phyloP scores from a whole-genome alignment of 2,113 vertebrate species.

The Chaetodon auriga region DNA sequence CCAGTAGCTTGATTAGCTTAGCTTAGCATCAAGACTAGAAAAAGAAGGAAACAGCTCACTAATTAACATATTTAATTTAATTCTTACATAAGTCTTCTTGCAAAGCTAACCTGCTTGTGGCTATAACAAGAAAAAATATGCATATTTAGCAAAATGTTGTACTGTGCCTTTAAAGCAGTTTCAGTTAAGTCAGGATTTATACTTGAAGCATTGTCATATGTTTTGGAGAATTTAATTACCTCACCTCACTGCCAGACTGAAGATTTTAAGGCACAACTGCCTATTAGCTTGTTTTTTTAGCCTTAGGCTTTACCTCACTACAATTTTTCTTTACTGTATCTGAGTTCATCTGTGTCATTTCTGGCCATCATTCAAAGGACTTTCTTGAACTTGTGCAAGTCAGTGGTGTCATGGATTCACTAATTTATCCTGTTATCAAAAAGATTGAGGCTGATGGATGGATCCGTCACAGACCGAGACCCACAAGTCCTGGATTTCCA shows the following conservation, averaged over 20 bases:
- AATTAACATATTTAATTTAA: too few relatives aligned
- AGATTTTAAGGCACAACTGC: background rate
- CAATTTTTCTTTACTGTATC: background rate
- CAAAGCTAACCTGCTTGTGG: too few relatives aligned
- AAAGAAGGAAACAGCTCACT: background rate
- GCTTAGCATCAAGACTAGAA: background rate
- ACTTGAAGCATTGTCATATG: background rate
- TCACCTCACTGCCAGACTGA: background rate
- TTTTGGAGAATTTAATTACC: background rate
- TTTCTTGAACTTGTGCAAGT: background rate
- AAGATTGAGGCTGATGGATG: background rate
- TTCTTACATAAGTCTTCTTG: background rate
- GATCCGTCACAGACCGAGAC: background rate
- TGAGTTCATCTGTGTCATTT: background rate
- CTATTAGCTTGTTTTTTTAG: background rate
- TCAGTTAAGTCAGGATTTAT: background rate
- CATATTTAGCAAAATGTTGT: background rate
- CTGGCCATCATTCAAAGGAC: background rate
- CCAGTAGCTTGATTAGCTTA: background rate
- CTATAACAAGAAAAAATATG: background rate
- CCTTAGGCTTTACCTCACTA: background rate
- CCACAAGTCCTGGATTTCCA: background rate
- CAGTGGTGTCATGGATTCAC: constrained; percentile 15
- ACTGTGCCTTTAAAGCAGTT: background rate
- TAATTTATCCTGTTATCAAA: background rate